Percentiles rank a stretch among this genome's conserved stretches.
These are phyloP conservation scores for Pseudorectes ferrugineus DNA, from an alignment of 2,113 vertebrate genomes.

Conservation along the genomic window DNA sequence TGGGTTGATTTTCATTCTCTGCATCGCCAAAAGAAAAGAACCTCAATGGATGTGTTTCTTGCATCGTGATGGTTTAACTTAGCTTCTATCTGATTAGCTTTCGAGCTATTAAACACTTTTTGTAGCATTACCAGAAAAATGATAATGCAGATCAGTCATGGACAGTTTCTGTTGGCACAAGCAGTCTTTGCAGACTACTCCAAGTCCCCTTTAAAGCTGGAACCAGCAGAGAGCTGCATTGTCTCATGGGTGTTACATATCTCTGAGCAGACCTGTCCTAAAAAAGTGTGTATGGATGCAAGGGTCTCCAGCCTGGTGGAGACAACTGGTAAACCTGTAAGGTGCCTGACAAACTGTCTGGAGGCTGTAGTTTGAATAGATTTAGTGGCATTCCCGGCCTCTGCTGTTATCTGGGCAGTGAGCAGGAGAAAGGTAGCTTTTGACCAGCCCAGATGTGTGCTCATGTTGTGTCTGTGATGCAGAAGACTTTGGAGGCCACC, in stretches of 20 bases:
- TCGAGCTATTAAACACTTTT: background rate
- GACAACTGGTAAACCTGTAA: background rate
- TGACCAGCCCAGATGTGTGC: background rate
- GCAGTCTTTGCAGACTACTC: background rate
- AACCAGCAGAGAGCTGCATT: background rate
- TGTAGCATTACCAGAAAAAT: slow-evolving; percentile 11
- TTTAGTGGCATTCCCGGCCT: background rate
- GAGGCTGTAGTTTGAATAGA: background rate
- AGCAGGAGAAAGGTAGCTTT: background rate
- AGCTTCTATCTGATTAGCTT: background rate
- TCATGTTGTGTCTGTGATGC: background rate
- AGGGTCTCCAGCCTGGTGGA: background rate
- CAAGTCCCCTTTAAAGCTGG: background rate
- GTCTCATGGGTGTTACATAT: background rate
- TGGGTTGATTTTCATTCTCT: background rate
- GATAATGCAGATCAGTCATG: slow-evolving; percentile 1
- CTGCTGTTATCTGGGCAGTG: background rate
- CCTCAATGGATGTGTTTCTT: background rate
- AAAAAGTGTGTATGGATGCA: background rate
- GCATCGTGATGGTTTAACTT: background rate
- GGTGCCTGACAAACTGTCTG: background rate
- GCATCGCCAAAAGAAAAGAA: background rate
- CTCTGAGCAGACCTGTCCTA: background rate
- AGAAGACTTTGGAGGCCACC: background rate
- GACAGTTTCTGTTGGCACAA: background rate